Conservation (phyloP, 2,113 vertebrate genomes). For the Theristicus caerulescens region DNA sequence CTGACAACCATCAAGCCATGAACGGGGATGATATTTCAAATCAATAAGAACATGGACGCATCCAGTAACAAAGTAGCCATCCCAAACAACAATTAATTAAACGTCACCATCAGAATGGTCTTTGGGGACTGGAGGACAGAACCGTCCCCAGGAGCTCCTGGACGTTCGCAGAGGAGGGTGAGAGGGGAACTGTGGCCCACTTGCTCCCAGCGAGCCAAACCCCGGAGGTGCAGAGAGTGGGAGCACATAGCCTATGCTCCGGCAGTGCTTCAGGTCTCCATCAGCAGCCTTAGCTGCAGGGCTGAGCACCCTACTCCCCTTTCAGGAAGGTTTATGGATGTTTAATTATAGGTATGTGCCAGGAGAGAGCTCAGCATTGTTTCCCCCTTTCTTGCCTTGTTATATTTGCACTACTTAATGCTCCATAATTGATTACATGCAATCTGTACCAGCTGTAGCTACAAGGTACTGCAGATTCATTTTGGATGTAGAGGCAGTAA, state of each 20-base stretch:
- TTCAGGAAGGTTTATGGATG: neutral
- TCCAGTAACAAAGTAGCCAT: neutral
- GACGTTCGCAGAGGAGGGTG: rapidly evolving
- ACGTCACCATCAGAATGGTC: neutral
- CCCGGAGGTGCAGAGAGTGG: rapidly evolving
- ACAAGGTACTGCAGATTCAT: neutral
- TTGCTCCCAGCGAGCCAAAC: neutral
- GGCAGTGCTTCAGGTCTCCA: neutral
- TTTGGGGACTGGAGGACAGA: neutral
- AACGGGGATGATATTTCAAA: neutral
- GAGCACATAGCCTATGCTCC: neutral
- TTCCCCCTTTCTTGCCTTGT: neutral
- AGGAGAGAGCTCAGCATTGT: neutral
- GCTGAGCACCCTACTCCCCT: neutral
- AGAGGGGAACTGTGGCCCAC: neutral
- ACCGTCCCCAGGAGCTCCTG: neutral
- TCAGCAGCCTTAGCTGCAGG: neutral
- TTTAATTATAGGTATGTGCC: neutral
- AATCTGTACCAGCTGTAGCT: neutral
- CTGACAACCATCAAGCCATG: neutral
- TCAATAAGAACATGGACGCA: neutral
- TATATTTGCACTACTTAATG: neutral
- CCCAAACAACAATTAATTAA: neutral
- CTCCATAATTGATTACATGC: neutral
- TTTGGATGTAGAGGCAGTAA: neutral